Conservation (phyloP, 64 coral and sea anemone genomes). For the Dendronephthya gigantea region DNA sequence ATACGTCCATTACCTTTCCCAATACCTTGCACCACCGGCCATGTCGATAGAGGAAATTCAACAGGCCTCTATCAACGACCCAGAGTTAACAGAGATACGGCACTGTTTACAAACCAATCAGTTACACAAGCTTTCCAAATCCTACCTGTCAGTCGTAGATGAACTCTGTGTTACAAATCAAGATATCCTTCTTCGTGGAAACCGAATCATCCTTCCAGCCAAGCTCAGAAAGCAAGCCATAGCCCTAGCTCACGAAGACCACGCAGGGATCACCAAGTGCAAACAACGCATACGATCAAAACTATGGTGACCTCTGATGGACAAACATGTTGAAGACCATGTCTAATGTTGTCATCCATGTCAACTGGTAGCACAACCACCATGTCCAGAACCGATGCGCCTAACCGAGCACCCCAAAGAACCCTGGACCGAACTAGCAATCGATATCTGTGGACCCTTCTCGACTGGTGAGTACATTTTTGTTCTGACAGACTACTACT, state of each 20-base stretch:
- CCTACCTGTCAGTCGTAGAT: not conserved
- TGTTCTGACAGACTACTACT: not conserved
- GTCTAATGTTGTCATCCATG: constrained; percentile 12
- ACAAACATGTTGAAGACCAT: not conserved
- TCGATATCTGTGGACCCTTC: constrained; percentile 17
- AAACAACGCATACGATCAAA: constrained; percentile 11
- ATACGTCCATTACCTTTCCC: no score
- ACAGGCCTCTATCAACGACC: no score
- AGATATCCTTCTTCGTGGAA: constrained; percentile 18
- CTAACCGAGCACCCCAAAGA: not conserved
- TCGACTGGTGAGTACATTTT: not conserved
- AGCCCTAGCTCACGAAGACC: constrained; percentile 3
- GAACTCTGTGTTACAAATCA: constrained; percentile 14
- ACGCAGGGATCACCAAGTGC: not conserved
- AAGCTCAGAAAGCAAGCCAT: not conserved
- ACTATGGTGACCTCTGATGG: constrained; percentile 13
- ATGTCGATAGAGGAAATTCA: no score
- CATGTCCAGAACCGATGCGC: not conserved
- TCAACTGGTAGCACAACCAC: not conserved
- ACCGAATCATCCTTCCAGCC: not conserved
- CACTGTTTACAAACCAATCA: not conserved
- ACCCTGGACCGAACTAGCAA: not conserved
- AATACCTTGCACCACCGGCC: no score
- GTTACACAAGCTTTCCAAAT: not conserved
- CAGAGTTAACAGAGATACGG: no score